Conservation (phyloP, 2,113 vertebrate species). For the Otocyon megalotis region DNA sequence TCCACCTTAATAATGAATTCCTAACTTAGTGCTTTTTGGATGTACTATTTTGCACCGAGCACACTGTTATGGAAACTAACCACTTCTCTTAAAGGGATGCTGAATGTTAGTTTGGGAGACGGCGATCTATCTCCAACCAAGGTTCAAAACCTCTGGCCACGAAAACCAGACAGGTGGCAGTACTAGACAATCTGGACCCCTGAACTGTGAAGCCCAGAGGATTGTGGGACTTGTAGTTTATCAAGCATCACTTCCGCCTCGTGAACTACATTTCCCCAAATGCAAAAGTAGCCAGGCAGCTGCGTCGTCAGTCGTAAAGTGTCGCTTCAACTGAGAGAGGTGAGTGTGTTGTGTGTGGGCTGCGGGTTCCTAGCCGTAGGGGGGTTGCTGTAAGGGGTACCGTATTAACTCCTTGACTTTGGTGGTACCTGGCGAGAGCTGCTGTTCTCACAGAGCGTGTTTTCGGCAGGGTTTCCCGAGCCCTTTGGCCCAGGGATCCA, state of each 20-base stretch:
- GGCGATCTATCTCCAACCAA: fast-evolving
- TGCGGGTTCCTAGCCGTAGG: not conserved
- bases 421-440: slow-evolving; percentile 56
- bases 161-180: not conserved
- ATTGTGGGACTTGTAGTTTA: slow-evolving; percentile 84
- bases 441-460: not conserved
- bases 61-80: not conserved
- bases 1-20: slow-evolving; percentile 21
- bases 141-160: not conserved
- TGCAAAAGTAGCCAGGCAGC: not conserved
- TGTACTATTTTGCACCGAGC: not conserved
- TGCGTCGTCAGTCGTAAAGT: not conserved
- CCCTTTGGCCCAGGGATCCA: not conserved
- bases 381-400: not conserved
- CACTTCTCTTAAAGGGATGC: not conserved
- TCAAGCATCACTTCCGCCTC: fast-evolving
- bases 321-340: slow-evolving; percentile 11
- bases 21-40: not conserved
- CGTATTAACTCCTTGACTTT: slow-evolving; percentile 17
- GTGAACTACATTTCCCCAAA: slow-evolving; percentile 79
- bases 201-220: not conserved
- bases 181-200: fast-evolving
- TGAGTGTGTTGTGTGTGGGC: slow-evolving; percentile 6
- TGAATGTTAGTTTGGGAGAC: too few relatives aligned
- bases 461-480: not conserved